These are phyloP conservation scores for Hemaris fuciformis DNA, from an alignment of 2,888 invertebrate species.

Conservation along the genomic window DNA sequence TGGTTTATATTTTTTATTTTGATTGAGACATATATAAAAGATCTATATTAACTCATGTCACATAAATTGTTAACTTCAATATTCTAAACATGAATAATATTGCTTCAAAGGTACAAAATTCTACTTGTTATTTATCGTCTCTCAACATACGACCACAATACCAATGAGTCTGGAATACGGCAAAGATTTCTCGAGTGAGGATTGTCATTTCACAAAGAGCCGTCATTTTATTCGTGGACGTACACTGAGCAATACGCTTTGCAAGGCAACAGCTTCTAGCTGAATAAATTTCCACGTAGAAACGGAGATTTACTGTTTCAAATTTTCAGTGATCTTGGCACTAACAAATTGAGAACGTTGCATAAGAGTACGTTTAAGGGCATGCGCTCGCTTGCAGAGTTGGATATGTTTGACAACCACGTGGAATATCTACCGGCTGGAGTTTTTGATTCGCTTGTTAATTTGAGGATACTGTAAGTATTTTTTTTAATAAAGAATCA, in stretches of 20 bases:
- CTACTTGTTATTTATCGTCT: too few species aligned
- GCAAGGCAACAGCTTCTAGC: not conserved
- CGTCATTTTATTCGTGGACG: not conserved
- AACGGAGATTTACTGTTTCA: slow-evolving; percentile 15
- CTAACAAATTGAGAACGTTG: slow-evolving; percentile 85
- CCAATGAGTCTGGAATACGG: not conserved
- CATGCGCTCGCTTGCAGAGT: slow-evolving; percentile 83
- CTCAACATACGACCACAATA: too few species aligned
- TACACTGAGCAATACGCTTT: not conserved
- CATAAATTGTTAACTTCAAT: too few species aligned
- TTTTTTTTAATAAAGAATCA: too few species aligned
- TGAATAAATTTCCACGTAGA: too few species aligned
- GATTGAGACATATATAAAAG: too few species aligned
- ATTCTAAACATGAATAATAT: too few species aligned
- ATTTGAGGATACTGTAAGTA: slow-evolving; percentile 84
- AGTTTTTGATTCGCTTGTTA: slow-evolving; percentile 84
- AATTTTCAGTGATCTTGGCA: slow-evolving; percentile 85
- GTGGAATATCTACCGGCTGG: slow-evolving; percentile 84
- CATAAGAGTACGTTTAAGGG: slow-evolving; percentile 86
- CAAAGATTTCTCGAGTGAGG: not conserved
- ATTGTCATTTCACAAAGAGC: not conserved
- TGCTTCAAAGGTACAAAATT: too few species aligned
- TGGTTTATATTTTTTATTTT: too few species aligned
- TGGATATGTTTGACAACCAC: slow-evolving; percentile 88
- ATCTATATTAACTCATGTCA: too few species aligned